Evolutionary conservation across 2,113 vertebrate genomes (phyloP), one percentile per base, ranked within the genome.

Genomic region (Solea senegalensis): DNA sequence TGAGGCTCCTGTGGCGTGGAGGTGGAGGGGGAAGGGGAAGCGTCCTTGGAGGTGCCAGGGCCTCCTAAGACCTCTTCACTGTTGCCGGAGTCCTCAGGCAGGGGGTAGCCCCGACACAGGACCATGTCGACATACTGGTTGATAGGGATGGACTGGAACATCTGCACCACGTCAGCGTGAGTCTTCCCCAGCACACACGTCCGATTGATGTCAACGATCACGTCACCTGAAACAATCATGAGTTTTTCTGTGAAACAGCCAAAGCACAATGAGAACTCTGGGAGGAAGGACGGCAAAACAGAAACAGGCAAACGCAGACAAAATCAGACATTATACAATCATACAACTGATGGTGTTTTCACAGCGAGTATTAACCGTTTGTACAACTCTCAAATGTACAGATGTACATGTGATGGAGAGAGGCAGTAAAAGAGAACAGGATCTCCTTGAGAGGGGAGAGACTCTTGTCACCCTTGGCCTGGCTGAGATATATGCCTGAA

Each of bases 151-250:
- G 96, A 94, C 72, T 97, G 97, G 88, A 99, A 99, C 96, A 99
- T 98, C 93, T 98, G 96, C 66, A 99, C 98, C 82, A 99, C 98
- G 65, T 99, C 97, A 50, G 97, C 97, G 40, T 99, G 98, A 41
- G 98, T 99, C 87, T 99, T 97, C 43, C 98, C 98, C 70, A 99
- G 94, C 64, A 99, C 97, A 60, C 97, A 98, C 0, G 75, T 88
- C 56, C 96, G 92, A 5, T 99, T 98, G 84, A 99, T 98, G 86
- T 99, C 96, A 68, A 98, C 97, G 5, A 99, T 99, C 52, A 99
- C 96, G 1, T 99, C 98, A 26, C 98, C 98, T 99, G 82, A 28
- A 41, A 56, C 1, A 50, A 21, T 12, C 45, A 14, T 21, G 21
- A 21, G 21, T 34, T 34, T 34, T 3, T 34, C 34, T 6, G 34